Base-by-base conservation (phyloP, 2,797 vertebrate genomes). In the Chelon labrosus region DNA sequence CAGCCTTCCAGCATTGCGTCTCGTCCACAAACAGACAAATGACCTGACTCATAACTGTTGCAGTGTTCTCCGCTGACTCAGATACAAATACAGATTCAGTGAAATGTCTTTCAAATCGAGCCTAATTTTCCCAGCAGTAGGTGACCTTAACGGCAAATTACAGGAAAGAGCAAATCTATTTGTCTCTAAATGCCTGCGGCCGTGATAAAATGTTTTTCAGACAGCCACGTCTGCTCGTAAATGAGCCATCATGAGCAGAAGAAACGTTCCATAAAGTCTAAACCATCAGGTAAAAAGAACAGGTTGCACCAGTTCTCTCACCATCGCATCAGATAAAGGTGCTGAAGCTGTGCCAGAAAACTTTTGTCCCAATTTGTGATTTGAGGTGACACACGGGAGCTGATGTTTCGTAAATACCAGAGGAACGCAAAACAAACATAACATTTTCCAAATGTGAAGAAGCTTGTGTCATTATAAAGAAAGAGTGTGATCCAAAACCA, bases 241-340 rank as follows among this genome's bases (percentile, higher is more conserved):
- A 73, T 46, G 39, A 60, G 42, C 37, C 49, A 46, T 38, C 14
- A 9, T 37, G 46, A 66, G 60, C 59, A 53, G 63, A 13, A 19
- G 59, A 63, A 54, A 59, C 44, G 55, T 76, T 72, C 38, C 55
- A 65, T 61, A 46, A 77, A 55, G 27, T 58, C 63, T 58, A 14
- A 77, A 63, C 27, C 20, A n/a, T 52, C 13, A 75, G 68, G 73
- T 54, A 74, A 78, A 74, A 78, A 73, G 31, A 92, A 92, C 91
- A 61, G 85, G 92, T 91, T 62, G 20, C 54, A 55, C 89, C 61
- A 46, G 91, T 89, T 87, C 55, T 56, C 62, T 59, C 14, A 9
- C 8, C 37, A 65, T 73, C 67, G 44, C 46, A 82, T 83, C 80
- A 88, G 79, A 92, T 83, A 68, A 82, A 69, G 61, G 19, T 64